Percentiles rank a stretch among this genome's conserved stretches.
phyloP scores from a whole-genome alignment of 2,797 vertebrate genomes.

The Ciconia nigra region DNA sequence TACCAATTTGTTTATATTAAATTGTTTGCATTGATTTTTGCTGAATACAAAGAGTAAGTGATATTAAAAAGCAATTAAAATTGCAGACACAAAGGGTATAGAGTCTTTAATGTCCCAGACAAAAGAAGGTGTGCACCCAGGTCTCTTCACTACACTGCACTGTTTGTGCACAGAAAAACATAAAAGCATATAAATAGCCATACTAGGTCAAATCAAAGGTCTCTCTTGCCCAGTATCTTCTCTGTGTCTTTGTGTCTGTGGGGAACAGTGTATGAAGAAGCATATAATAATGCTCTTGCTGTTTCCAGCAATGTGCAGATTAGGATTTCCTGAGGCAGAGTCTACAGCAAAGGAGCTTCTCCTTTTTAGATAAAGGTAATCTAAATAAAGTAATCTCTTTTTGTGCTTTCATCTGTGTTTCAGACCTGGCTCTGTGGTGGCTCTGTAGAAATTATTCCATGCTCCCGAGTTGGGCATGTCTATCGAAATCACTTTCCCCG shows the following conservation, averaged over 20 bases:
- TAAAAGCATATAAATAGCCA: neutral
- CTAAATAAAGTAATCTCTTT: neutral
- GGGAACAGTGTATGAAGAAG: neutral
- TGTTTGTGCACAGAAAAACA: neutral
- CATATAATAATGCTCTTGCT: neutral
- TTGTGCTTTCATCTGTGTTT: neutral
- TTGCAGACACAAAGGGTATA: neutral
- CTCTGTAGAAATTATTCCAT: slow-evolving; percentile 87
- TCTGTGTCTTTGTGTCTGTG: neutral
- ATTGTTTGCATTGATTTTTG: neutral
- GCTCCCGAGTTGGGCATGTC: slow-evolving; percentile 85
- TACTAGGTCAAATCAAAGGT: neutral
- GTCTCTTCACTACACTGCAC: neutral
- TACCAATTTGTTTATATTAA: neutral
- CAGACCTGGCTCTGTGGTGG: slow-evolving; percentile 93
- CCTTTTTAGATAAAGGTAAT: neutral
- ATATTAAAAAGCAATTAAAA: neutral
- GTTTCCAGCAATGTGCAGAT: neutral
- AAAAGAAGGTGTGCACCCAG: neutral
- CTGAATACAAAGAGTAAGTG: neutral
- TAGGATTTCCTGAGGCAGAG: neutral
- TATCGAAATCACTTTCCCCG: slow-evolving; percentile 60
- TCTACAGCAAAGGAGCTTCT: neutral
- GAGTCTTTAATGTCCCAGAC: neutral
- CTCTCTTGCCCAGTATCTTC: neutral